phyloP scores from a whole-genome alignment of 2,888 invertebrate species.

The Kuschelorhynchus macadamiae region DNA sequence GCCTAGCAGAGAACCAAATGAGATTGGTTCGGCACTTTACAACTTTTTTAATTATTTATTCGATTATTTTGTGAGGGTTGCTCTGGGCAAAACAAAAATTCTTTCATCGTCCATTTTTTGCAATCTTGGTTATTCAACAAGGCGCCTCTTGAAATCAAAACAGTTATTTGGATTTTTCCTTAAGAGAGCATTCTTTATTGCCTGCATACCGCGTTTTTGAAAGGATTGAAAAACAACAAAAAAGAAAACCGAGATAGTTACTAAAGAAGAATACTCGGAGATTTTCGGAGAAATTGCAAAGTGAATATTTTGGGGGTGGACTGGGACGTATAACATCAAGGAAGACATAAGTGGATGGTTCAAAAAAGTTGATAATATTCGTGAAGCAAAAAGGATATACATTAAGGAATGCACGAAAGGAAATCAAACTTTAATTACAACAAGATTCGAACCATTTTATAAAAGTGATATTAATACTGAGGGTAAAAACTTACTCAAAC shows the following conservation, averaged over 20 bases:
- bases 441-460: no score
- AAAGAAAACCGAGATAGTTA: slow-evolving; percentile 2
- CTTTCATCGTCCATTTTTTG: slow-evolving; percentile 10
- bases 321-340: slow-evolving; percentile 1
- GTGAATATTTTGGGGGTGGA: slow-evolving; percentile 1
- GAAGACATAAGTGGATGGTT: neutral
- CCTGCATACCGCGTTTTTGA: slow-evolving; percentile 5
- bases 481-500: no score
- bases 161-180: neutral
- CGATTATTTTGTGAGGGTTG: slow-evolving; percentile 11
- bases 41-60: slow-evolving; percentile 1
- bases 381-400: neutral
- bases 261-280: slow-evolving; percentile 2
- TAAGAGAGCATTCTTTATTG: slow-evolving; percentile 1
- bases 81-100: slow-evolving; percentile 9
- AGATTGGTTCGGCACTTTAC: slow-evolving; percentile 1
- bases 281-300: neutral
- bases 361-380: neutral
- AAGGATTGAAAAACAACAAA: neutral
- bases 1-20: neutral
- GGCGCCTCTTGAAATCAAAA: neutral
- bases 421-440: no score
- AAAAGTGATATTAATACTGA: no score
- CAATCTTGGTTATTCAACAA: neutral
- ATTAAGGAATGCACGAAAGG: no score